Evolutionary conservation across 2,888 invertebrate genomes (phyloP).

Genomic region (Oligia fasciuncula): DNA sequence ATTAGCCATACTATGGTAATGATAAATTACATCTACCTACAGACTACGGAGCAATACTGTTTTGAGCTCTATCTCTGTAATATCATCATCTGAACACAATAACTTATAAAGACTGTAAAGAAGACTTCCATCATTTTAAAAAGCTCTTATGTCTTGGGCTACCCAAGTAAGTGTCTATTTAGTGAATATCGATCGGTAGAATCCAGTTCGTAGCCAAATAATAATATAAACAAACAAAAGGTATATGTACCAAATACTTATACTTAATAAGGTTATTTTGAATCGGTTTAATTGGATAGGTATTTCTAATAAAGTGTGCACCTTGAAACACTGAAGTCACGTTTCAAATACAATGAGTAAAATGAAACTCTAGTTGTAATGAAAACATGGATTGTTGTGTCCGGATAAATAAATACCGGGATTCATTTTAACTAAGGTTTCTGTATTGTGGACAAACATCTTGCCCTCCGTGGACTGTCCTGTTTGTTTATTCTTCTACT

Average conservation of each 20-base stretch:
- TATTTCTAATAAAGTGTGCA: not conserved
- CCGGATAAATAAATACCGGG: slow-evolving; percentile 50
- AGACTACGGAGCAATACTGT: not conserved
- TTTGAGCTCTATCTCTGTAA: not conserved
- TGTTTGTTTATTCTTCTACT: slow-evolving; percentile 13
- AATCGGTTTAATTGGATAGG: not conserved
- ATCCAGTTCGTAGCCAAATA: not conserved
- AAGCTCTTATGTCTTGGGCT: not conserved
- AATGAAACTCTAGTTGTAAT: slow-evolving; percentile 55
- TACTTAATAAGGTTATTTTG: not conserved
- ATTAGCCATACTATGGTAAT: not conserved
- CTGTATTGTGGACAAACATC: slow-evolving; percentile 42
- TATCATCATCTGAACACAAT: not conserved
- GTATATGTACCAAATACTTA: too few species aligned
- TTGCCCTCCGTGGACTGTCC: slow-evolving; percentile 26
- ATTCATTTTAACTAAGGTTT: slow-evolving; percentile 53
- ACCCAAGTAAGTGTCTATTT: not conserved
- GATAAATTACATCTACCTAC: not conserved
- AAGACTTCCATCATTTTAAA: not conserved
- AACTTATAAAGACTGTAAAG: not conserved
- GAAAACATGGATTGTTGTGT: slow-evolving; percentile 47
- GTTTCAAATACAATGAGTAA: slow-evolving; percentile 43
- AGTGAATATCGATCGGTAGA: not conserved
- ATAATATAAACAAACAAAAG: not conserved
- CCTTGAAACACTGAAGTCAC: slow-evolving; percentile 12